Base-by-base conservation (phyloP, 2,113 vertebrate species). In the Heterochromis multidens region DNA sequence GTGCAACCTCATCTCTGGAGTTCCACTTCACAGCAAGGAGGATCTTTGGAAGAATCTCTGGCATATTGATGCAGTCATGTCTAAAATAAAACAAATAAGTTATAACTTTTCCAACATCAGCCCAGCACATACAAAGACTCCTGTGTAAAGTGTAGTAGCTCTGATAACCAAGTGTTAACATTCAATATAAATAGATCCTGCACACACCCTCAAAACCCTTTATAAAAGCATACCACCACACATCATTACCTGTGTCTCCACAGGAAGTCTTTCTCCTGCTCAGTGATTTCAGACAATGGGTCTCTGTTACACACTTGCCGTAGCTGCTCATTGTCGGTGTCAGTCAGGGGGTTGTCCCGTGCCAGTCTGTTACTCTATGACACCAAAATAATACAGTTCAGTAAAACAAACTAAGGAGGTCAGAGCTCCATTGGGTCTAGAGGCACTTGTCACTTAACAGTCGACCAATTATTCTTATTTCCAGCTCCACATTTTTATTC, bases 11-110 rank as follows among this genome's bases (percentile, higher is more conserved):
- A 97, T 99, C 99, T 96, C 98, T 97, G 83, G 98, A 98, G 96
- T 99, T 99, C 99, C 99, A 99, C 93, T 99, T 99, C 93, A 99
- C 99, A 84, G 98, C 98, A 89, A 99, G 87, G 72, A 99, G 97
- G 93, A 99, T 95, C 93, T 99, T 99, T 17, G 99, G 98, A 65
- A 99, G 97, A 93, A 99, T 97, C 95, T 99, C 99, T 79, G 99
- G 98, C 83, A 97, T 98, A 93, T 96, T 98, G 87, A 96, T 95
- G 12, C 97, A 99, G 89, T 98, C 97, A 83, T 97, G 97, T 88
- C 98, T 99, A 90, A 57, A 29, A 86, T 0, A 49, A 49, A 79
- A 81, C 10, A 16, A 43, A 29, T 31, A 14, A 7, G n/a, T 57
- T 40, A 37, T 0, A 17, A 52, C 16, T 52, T 74, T 74, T 74